These are phyloP conservation scores for Rhea pennata DNA, from an alignment of 2,113 vertebrate species.

Conservation along the genomic window DNA sequence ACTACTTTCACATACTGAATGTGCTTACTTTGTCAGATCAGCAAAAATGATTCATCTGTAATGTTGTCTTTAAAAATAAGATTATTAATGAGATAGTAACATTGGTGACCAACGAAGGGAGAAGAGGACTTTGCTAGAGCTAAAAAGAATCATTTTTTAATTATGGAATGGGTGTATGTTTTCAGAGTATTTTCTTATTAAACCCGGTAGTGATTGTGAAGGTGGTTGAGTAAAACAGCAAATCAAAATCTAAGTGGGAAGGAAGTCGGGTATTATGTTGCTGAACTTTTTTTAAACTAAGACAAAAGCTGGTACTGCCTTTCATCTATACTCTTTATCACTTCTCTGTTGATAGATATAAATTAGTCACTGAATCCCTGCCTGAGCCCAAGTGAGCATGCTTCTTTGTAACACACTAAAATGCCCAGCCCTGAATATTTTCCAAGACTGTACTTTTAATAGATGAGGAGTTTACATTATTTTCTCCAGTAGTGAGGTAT, in stretches of 20 bases:
- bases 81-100: slow-evolving; percentile 35
- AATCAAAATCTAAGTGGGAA: neutral
- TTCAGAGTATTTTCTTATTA: neutral
- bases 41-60: slow-evolving; percentile 14
- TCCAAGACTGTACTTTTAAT: neutral
- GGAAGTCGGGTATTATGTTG: neutral
- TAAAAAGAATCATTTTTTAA: slow-evolving; percentile 9
- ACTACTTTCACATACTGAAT: neutral
- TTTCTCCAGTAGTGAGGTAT: neutral
- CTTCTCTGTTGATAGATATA: neutral
- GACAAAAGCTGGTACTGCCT: neutral
- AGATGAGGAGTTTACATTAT: slow-evolving; percentile 1
- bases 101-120: neutral
- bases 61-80: slow-evolving; percentile 34
- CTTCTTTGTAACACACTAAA: neutral
- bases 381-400: neutral
- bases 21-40: slow-evolving; percentile 28
- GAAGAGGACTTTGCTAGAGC: neutral
- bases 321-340: neutral
- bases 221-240: slow-evolving; percentile 9
- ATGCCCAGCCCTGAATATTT: neutral
- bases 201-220: neutral
- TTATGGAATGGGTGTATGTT: neutral
- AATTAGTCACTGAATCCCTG: neutral
- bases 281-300: slow-evolving; percentile 5